Conservation (phyloP, 2,113 vertebrate species). For the Psittacus erithacus region DNA sequence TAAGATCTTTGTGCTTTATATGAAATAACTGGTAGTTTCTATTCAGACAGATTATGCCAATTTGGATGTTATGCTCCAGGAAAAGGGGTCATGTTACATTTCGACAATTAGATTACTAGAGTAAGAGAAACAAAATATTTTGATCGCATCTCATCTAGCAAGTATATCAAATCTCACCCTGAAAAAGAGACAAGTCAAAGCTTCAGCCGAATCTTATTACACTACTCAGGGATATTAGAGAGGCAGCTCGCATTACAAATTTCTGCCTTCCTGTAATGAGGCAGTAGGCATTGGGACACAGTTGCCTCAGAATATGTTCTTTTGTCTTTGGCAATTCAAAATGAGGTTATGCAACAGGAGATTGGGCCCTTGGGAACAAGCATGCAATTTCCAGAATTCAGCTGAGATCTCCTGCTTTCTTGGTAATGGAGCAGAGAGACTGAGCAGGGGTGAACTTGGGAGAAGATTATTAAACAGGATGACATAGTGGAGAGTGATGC, state of each 20-base stretch:
- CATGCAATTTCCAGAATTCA: neutral
- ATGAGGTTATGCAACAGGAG: neutral
- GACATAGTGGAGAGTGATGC: neutral
- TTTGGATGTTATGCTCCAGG: neutral
- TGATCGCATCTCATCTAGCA: slow-evolving; percentile 3
- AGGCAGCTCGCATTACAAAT: neutral
- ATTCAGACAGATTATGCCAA: neutral
- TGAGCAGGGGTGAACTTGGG: neutral
- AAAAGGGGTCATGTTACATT: neutral
- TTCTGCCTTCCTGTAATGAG: slow-evolving; percentile 13
- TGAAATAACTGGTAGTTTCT: neutral
- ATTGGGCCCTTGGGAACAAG: neutral
- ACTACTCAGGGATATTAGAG: neutral
- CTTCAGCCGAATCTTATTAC: neutral
- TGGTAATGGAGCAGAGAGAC: neutral
- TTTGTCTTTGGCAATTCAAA: neutral
- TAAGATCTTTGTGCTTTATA: neutral
- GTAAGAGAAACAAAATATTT: slow-evolving; percentile 60
- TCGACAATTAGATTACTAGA: neutral
- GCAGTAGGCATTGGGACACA: neutral
- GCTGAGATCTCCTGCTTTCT: neutral
- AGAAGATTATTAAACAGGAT: neutral
- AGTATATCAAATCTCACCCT: neutral
- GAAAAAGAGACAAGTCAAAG: neutral
- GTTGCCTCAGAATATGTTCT: neutral